Evolutionary conservation across 2,888 invertebrate genomes (phyloP), one percentile per base, ranked within the genome.

Genomic region (Hypomecis atomaria): DNA sequence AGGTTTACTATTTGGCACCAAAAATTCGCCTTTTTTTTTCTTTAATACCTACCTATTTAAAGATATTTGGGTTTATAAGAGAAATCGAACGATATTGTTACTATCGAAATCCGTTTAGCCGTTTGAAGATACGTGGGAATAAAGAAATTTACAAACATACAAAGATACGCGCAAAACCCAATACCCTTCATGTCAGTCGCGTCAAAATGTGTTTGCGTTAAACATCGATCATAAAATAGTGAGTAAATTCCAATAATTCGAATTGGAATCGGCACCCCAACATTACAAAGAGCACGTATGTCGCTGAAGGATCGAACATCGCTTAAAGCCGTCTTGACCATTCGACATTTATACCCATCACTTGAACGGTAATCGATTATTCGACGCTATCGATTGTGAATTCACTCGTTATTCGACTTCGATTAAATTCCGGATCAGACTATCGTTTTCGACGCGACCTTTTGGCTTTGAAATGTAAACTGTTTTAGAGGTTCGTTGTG

Each of bases 301-400:
- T 49, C 49, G 48, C 48, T 44, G 49, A 55, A 59, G 57, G 54
- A 59, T 44, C 50, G 54, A 64, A 64, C 59, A 62, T 57, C 54
- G 62, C 50, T 59, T 59, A 48, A 58, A 13, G 61, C 60, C 62
- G 62, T 66, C 60, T 57, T 58, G 60, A 42, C 58, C 50, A 58
- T 63, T 59, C 62, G 66, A 66, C 68, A 68, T 66, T 71, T 65
- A 71, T 71, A 59, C 62, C 59, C 50, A 65, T 61, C 66, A 65
- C 63, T 62, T 59, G 62, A 62, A 63, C 61, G 61, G 53, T 66
- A 71, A 70, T 71, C 69, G 69, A 68, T 71, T 71, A 59, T 60
- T 58, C 50, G 63, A 53, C 54, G 58, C 55, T 66, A 71, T 71
- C 67, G 66, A 71, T 63, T 67, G 60, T 57, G 60, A 63, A 45